Percentiles rank a stretch among this genome's conserved stretches.
These are phyloP conservation scores for Herpetotheres cachinnans DNA, from an alignment of 2,113 vertebrate genomes.

Conservation along the genomic window DNA sequence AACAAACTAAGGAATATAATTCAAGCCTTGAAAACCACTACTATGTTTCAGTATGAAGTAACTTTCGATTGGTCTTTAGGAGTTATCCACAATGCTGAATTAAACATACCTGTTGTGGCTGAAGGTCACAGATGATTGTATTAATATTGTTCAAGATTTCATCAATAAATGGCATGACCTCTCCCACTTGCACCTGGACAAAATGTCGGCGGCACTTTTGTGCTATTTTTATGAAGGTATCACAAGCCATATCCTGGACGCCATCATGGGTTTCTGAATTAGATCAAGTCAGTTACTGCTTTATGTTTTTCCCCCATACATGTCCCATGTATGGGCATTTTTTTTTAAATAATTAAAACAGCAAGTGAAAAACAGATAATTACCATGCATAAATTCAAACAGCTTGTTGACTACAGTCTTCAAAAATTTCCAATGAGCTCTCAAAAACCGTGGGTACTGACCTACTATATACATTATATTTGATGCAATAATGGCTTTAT, in stretches of 20 bases:
- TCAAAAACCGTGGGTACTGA: constrained; percentile 95
- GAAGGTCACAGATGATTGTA: constrained; percentile 99
- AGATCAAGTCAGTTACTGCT: constrained; percentile 1
- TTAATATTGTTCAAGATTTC: constrained; percentile 99
- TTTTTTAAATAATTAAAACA: background rate
- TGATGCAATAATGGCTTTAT: constrained; percentile 99
- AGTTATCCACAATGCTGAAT: accelerated
- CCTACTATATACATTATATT: constrained; percentile 99
- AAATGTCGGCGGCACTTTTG: constrained; percentile 99
- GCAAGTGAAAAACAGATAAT: background rate
- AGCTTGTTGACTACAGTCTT: constrained; percentile 99
- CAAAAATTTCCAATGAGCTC: constrained; percentile 98
- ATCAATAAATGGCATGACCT: constrained; percentile 99
- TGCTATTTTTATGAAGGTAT: constrained; percentile 99
- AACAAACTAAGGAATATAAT: background rate
- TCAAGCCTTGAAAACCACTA: background rate
- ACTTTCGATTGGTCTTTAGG: background rate
- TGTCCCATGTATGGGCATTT: accelerated
- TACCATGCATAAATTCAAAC: constrained; percentile 99
- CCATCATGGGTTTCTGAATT: constrained; percentile 94
- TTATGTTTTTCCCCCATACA: background rate
- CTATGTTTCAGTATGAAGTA: background rate
- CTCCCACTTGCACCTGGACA: constrained; percentile 98
- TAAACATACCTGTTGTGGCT: constrained; percentile 91
- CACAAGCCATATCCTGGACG: constrained; percentile 98